phyloP scores from a whole-genome alignment of 2,797 vertebrate species.

The Nannoperca australis region DNA sequence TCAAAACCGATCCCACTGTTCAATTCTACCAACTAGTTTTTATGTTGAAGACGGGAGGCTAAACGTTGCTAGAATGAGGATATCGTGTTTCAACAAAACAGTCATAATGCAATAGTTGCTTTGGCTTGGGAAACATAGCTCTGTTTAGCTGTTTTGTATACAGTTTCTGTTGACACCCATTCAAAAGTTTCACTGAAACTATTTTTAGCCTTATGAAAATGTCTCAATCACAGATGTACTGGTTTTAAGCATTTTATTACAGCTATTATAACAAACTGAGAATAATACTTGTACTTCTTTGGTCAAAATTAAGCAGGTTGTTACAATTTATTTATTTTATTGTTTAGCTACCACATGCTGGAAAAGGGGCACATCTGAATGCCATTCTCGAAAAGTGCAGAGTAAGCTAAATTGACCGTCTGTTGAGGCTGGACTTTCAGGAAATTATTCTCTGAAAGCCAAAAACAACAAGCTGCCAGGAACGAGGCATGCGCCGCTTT shows the following conservation, averaged over 20 bases:
- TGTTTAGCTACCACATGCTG: slow-evolving; percentile 36
- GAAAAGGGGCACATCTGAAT: slow-evolving; percentile 58
- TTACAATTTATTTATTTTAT: slow-evolving; percentile 26
- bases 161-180: slow-evolving; percentile 27
- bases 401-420: slow-evolving; percentile 65
- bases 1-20: slow-evolving; percentile 37
- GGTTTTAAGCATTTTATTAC: slow-evolving; percentile 18
- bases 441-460: slow-evolving; percentile 79
- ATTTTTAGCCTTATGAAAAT: slow-evolving; percentile 49
- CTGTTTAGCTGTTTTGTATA: slow-evolving; percentile 14
- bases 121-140: neutral
- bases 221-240: slow-evolving; percentile 39
- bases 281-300: neutral
- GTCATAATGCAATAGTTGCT: neutral
- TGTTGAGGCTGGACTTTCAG: slow-evolving; percentile 67
- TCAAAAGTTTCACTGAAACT: slow-evolving; percentile 33
- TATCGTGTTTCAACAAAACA: neutral
- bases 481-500: slow-evolving; percentile 51
- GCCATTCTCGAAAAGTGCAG: slow-evolving; percentile 64
- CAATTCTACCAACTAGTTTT: neutral
- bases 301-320: slow-evolving; percentile 4
- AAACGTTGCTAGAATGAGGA: neutral
- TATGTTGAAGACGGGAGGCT: neutral
- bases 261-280: slow-evolving; percentile 13
- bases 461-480: slow-evolving; percentile 78